Conservation (phyloP, 1,140 invertebrate genomes). For the Zophobas atratus region DNA sequence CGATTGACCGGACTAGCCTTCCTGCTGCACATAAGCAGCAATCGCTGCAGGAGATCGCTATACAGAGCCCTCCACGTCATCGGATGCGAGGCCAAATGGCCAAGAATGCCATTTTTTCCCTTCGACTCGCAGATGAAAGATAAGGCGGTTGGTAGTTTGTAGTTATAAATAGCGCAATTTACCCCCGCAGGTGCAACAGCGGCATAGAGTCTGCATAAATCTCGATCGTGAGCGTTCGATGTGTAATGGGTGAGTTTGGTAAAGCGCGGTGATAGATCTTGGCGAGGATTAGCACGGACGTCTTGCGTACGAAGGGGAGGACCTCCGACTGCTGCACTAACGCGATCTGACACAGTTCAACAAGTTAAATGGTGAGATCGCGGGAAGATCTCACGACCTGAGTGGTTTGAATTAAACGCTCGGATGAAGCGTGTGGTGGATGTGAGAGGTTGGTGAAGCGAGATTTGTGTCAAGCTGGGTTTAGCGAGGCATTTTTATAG, state of each 20-base stretch:
- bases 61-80: not conserved
- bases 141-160: conserved; percentile 14
- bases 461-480: too few species aligned
- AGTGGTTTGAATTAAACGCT: conserved; percentile 10
- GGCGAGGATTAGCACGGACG: conserved; percentile 14
- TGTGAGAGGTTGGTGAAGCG: too few species aligned
- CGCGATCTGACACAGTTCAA: conserved; percentile 39
- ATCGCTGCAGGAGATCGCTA: conserved; percentile 1
- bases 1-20: not conserved
- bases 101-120: conserved; percentile 1
- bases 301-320: conserved; percentile 14
- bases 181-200: conserved; percentile 6
- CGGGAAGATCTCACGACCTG: conserved; percentile 40
- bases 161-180: conserved; percentile 17
- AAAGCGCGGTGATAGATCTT: conserved; percentile 5
- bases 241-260: conserved; percentile 12
- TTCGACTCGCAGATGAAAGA: not conserved
- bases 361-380: conserved; percentile 20
- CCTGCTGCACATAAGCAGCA: not conserved
- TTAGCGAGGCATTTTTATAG: too few species aligned
- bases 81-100: not conserved
- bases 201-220: conserved; percentile 4
- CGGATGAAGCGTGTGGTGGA: not conserved
- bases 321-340: conserved; percentile 26
- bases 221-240: conserved; percentile 1